Conservation (phyloP, 2,888 invertebrate genomes). For the Dryadula phaetusa region DNA sequence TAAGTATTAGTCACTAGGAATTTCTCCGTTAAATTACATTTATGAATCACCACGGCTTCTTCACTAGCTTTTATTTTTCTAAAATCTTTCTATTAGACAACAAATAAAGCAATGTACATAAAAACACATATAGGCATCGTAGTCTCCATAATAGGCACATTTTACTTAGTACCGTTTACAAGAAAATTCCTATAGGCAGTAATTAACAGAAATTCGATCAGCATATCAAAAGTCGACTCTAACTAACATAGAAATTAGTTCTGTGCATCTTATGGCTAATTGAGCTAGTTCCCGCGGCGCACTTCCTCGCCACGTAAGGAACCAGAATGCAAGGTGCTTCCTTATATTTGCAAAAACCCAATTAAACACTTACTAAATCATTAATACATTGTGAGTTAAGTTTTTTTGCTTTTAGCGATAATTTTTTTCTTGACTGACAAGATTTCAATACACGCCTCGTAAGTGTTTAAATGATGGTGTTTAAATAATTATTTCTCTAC, state of each 20-base stretch:
- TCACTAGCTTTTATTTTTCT: too few relatives aligned
- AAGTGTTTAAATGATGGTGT: too few relatives aligned
- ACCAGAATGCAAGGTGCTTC: conserved; percentile 35
- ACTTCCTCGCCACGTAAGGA: conserved; percentile 47
- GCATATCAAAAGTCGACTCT: conserved; percentile 16
- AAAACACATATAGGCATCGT: too few relatives aligned
- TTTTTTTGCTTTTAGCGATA: neutral
- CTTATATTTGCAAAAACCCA: conserved; percentile 46
- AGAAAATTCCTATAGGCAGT: neutral
- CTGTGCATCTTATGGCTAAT: conserved; percentile 35
- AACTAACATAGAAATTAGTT: conserved; percentile 34
- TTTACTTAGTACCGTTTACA: neutral
- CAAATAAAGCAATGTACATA: too few relatives aligned
- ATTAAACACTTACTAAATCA: conserved; percentile 25
- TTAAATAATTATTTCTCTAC: too few relatives aligned
- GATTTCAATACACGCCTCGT: too few relatives aligned
- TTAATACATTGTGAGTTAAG: conserved; percentile 5
- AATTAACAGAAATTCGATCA: conserved; percentile 1
- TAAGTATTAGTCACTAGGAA: too few relatives aligned
- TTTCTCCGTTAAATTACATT: too few relatives aligned
- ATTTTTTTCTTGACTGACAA: neutral
- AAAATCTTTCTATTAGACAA: too few relatives aligned
- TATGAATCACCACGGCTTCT: too few relatives aligned
- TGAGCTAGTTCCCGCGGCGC: conserved; percentile 41
- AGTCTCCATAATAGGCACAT: too few relatives aligned